Conservation (phyloP, 1,140 invertebrate genomes). For the Anagrus nilaparvatae region DNA sequence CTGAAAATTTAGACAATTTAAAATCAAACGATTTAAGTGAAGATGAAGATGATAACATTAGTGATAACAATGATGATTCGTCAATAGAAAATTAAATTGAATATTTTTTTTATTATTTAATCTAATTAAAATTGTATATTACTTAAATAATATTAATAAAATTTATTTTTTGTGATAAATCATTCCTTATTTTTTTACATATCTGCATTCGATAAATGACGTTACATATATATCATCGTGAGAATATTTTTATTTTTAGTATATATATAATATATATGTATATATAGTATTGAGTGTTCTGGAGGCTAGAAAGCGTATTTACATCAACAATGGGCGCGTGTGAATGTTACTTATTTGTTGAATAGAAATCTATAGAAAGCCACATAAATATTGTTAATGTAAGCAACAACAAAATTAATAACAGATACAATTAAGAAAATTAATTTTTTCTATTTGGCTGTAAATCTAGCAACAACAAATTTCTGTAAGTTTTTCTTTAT, state of each 20-base stretch:
- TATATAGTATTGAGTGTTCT: too few relatives aligned
- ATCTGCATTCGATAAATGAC: background rate
- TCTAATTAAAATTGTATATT: conserved; percentile 4
- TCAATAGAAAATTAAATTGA: conserved; percentile 1
- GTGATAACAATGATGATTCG: conserved; percentile 3
- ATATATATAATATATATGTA: too few relatives aligned
- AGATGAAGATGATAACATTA: background rate
- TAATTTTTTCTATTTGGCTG: conserved; percentile 9
- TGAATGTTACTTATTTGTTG: too few relatives aligned
- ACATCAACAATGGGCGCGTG: too few relatives aligned
- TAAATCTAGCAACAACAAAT: background rate
- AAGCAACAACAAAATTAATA: background rate
- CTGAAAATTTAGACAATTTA: background rate
- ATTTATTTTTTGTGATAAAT: background rate
- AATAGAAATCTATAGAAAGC: too few relatives aligned
- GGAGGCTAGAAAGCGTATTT: too few relatives aligned
- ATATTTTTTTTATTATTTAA: too few relatives aligned
- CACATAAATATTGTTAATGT: background rate
- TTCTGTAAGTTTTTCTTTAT: background rate
- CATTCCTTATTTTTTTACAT: background rate
- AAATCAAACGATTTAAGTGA: too few relatives aligned
- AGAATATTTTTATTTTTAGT: background rate
- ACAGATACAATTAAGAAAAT: conserved; percentile 4
- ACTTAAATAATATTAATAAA: conserved; percentile 6
- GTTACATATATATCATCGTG: background rate